Conservation (phyloP, 2,113 vertebrate species). For the Polypterus bichir region DNA sequence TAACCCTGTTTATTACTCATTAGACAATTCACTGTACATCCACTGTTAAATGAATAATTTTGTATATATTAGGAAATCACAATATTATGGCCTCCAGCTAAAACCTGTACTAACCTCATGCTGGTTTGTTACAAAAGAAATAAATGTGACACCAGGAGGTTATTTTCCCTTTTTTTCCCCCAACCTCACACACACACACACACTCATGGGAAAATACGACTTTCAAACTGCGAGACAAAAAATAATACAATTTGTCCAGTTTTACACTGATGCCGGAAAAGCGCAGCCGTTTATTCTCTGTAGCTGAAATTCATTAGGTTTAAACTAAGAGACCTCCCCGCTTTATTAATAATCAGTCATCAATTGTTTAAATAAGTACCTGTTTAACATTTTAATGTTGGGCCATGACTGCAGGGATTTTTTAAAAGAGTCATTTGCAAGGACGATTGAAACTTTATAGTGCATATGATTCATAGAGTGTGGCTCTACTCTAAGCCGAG, state of each 20-base stretch:
- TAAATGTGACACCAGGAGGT: constrained; percentile 55
- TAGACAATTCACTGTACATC: constrained; percentile 63
- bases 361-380: constrained; percentile 22
- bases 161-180: constrained; percentile 41
- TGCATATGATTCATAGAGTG: constrained; percentile 45
- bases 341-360: constrained; percentile 18
- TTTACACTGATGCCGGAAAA: constrained; percentile 30
- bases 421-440: constrained; percentile 37
- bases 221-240: constrained; percentile 33
- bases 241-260: constrained; percentile 39
- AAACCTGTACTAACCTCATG: constrained; percentile 48
- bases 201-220: constrained; percentile 39
- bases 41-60: constrained; percentile 67
- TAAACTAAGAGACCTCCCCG: constrained; percentile 4
- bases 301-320: constrained; percentile 14
- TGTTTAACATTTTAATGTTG: constrained; percentile 22
- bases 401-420: constrained; percentile 12
- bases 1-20: constrained; percentile 60
- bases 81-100: constrained; percentile 60
- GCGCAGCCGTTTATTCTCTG: constrained; percentile 16
- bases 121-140: constrained; percentile 53
- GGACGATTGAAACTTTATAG: constrained; percentile 54
- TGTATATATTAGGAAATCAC: constrained; percentile 60
- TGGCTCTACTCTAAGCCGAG: constrained; percentile 32
- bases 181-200: constrained; percentile 27